Percentiles rank a stretch among this genome's conserved stretches.
These are phyloP conservation scores for Gonatopus flavifemur DNA, from an alignment of 1,140 invertebrate species.

Conservation along the genomic window DNA sequence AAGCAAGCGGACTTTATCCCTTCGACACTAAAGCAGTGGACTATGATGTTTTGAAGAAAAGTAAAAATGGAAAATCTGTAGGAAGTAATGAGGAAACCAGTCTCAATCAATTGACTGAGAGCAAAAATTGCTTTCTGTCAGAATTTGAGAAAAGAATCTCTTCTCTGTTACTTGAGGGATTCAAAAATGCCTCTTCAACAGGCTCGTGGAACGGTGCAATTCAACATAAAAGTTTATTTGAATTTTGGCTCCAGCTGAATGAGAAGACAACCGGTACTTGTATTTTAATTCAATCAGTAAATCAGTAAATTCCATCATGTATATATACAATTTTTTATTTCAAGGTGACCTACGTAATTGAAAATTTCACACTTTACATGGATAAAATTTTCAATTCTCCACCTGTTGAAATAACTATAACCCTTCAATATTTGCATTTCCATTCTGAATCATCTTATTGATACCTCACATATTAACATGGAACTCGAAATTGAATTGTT, in stretches of 20 bases:
- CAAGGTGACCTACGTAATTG: too few species aligned
- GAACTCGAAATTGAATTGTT: too few species aligned
- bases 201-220: slow-evolving; percentile 3
- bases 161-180: slow-evolving; percentile 1
- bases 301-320: background rate
- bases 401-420: background rate
- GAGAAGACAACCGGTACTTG: background rate
- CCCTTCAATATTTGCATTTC: background rate
- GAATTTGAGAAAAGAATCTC: slow-evolving; percentile 10
- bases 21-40: slow-evolving; percentile 34
- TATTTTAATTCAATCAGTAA: slow-evolving; percentile 1
- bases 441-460: too few species aligned
- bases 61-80: slow-evolving; percentile 2
- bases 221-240: too few species aligned
- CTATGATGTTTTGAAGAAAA: slow-evolving; percentile 23
- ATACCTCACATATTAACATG: too few species aligned
- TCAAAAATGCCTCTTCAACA: background rate
- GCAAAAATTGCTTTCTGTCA: background rate
- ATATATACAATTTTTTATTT: background rate
- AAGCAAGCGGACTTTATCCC: slow-evolving; percentile 31
- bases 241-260: slow-evolving; percentile 6
- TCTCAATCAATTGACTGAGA: background rate
- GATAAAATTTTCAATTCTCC: too few species aligned
- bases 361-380: background rate
- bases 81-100: too few species aligned